Evolutionary conservation across 1,140 invertebrate genomes (phyloP).

Genomic region (Vanessa tameamea): DNA sequence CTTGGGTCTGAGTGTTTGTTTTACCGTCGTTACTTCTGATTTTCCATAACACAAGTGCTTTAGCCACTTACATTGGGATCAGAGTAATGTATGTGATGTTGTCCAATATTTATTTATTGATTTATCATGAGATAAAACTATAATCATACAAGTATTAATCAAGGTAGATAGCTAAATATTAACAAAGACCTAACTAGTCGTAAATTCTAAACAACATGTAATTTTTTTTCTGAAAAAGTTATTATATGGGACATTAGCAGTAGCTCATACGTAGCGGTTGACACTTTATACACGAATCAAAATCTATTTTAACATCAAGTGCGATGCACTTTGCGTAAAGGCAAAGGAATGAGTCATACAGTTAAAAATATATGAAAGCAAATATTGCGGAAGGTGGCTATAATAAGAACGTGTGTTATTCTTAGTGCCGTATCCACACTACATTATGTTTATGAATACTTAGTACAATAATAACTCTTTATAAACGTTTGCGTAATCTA

Average conservation of each 20-base stretch:
- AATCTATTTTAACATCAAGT: conserved; percentile 42
- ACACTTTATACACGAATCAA: conserved; percentile 37
- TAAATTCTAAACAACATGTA: not conserved
- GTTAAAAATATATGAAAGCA: conserved; percentile 40
- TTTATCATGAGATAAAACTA: too few species aligned
- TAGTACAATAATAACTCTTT: conserved; percentile 17
- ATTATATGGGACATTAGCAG: not conserved
- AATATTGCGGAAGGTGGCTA: conserved; percentile 37
- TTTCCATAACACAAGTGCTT: too few species aligned
- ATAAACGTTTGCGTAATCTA: conserved; percentile 1
- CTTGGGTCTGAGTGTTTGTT: too few species aligned
- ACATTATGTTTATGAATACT: conserved; percentile 19
- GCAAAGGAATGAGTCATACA: conserved; percentile 34
- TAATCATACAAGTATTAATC: too few species aligned
- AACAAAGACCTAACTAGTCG: too few species aligned
- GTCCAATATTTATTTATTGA: too few species aligned
- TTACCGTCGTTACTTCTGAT: too few species aligned
- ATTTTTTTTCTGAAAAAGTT: not conserved
- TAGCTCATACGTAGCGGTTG: conserved; percentile 28
- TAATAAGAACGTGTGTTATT: conserved; percentile 29
- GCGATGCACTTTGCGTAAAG: conserved; percentile 46
- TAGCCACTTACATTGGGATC: too few species aligned
- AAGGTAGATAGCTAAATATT: too few species aligned
- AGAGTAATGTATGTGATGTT: too few species aligned
- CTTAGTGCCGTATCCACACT: conserved; percentile 24